These are phyloP conservation scores for Lasioglossum zephyrum DNA, from an alignment of 2,888 invertebrate species.

Conservation along the genomic window DNA sequence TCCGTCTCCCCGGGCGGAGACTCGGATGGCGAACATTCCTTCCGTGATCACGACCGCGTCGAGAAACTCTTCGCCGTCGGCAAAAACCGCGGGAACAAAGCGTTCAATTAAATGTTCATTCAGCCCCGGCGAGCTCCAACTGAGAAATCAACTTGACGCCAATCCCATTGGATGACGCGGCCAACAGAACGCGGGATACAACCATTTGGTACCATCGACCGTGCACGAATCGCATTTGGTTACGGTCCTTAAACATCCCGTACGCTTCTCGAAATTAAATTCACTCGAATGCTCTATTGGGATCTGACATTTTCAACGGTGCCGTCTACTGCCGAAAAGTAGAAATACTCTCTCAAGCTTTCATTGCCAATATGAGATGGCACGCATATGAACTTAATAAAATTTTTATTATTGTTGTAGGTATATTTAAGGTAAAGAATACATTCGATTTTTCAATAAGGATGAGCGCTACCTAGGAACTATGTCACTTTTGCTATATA, in stretches of 20 bases:
- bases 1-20: constrained; percentile 39
- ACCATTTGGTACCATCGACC: neutral
- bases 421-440: too few relatives aligned
- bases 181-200: neutral
- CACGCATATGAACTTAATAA: too few relatives aligned
- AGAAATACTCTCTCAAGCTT: too few relatives aligned
- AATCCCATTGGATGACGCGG: constrained; percentile 20
- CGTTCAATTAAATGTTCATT: constrained; percentile 66
- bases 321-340: too few relatives aligned
- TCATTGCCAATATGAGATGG: too few relatives aligned
- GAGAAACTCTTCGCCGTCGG: constrained; percentile 32
- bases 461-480: too few relatives aligned
- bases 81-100: constrained; percentile 64
- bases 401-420: too few relatives aligned
- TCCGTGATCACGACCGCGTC: constrained; percentile 43
- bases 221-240: constrained; percentile 4
- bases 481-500: too few relatives aligned
- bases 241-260: constrained; percentile 5
- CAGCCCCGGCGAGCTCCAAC: constrained; percentile 27
- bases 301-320: too few relatives aligned
- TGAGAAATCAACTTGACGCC: constrained; percentile 56
- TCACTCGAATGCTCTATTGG: too few relatives aligned
- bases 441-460: too few relatives aligned
- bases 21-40: constrained; percentile 55
- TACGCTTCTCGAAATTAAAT: constrained; percentile 19